phyloP scores from a whole-genome alignment of 2,113 vertebrate genomes.

The Chloebia gouldiae region DNA sequence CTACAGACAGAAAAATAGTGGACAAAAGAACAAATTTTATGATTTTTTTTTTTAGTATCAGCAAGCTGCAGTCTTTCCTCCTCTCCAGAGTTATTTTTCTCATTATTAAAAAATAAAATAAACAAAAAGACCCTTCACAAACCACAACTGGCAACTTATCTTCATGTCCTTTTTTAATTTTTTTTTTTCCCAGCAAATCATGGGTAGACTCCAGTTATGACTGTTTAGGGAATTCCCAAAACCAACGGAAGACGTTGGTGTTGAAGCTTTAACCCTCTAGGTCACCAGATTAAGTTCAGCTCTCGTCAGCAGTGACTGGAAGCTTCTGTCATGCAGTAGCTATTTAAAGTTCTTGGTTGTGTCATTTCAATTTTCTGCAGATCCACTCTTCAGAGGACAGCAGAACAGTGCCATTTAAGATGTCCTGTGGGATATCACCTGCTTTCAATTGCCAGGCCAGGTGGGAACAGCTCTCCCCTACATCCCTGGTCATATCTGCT shows the following conservation, averaged over 20 bases:
- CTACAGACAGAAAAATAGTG: neutral
- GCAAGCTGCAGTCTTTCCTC: neutral
- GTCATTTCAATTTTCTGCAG: neutral
- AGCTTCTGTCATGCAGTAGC: neutral
- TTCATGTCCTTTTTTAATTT: neutral
- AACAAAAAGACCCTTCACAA: neutral
- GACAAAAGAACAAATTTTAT: neutral
- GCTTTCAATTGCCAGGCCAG: neutral
- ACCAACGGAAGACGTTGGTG: neutral
- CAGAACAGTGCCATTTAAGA: neutral
- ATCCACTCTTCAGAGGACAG: neutral
- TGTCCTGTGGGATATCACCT: neutral
- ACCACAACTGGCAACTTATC: neutral
- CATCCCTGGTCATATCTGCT: neutral
- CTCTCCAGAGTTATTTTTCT: neutral
- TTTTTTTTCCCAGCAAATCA: neutral
- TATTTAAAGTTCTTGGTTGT: neutral
- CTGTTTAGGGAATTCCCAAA: neutral
- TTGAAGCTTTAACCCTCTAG: neutral
- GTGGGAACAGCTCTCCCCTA: neutral
- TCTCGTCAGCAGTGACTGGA: slow-evolving; percentile 11
- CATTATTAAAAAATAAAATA: neutral
- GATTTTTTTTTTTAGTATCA: neutral
- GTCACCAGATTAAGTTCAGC: neutral
- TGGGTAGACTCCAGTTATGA: neutral